Base-by-base conservation (phyloP, 2,888 invertebrate genomes). In the Chrysotoxum bicinctum region DNA sequence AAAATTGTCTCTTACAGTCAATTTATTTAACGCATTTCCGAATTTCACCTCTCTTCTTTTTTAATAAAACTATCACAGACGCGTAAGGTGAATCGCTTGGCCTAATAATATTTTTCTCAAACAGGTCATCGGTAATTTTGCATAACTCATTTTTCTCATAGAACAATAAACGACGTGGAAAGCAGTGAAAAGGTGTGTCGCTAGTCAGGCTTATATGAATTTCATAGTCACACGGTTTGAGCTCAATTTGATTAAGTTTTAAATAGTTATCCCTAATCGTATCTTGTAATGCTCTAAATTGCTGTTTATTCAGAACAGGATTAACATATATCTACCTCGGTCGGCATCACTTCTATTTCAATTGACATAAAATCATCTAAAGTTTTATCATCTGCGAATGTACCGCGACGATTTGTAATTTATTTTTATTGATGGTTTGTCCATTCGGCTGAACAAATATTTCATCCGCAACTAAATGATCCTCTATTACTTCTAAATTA, bases 1-100 rank as follows among this genome's bases (percentile, higher is more conserved):
- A 26, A 73, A 80, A 16, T 83, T 83, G 40, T 87, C 80, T 16
- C 75, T 60, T 12, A 76, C 14, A 1, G 79, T 79, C 12, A 66
- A n/a, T 60, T 73, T 73, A 30, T 73, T 74, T 23, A 40, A 40
- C n/a, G n/a, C n/a, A n/a, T n/a, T n/a, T n/a, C n/a, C n/a, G n/a
- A n/a, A n/a, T n/a, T n/a, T n/a, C n/a, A n/a, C n/a, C n/a, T n/a
- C n/a, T n/a, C n/a, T n/a, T n/a, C n/a, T n/a, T n/a, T n/a, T n/a
- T n/a, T n/a, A n/a, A n/a, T n/a, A n/a, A n/a, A n/a, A n/a, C n/a
- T n/a, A n/a, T n/a, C n/a, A n/a, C n/a, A n/a, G n/a, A n/a, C n/a
- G n/a, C n/a, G n/a, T n/a, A n/a, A n/a, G n/a, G n/a, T n/a, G n/a
- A n/a, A n/a, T n/a, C n/a, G n/a, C n/a, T n/a, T n/a, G n/a, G n/a